Percentiles rank a stretch among this genome's conserved stretches.
phyloP scores from a whole-genome alignment of 2,113 vertebrate species.

The Desmodus rotundus region DNA sequence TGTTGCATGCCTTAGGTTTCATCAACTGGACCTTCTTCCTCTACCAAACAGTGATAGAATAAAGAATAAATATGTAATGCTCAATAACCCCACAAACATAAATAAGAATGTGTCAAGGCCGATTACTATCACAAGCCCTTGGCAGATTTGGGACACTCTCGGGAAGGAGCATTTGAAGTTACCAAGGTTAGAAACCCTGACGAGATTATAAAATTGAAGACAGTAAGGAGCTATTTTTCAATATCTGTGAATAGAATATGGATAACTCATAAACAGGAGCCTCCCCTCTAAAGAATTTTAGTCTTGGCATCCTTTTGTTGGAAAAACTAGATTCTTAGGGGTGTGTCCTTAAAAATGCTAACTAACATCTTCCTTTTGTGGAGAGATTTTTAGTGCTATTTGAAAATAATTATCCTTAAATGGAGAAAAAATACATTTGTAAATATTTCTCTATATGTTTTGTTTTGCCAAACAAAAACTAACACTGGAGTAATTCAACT shows the following conservation, averaged over 20 bases:
- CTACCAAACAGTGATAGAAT: neutral
- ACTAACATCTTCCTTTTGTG: neutral
- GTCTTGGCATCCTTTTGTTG: constrained; percentile 5
- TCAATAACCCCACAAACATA: neutral
- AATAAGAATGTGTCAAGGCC: neutral
- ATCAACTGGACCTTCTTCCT: neutral
- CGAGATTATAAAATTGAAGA: neutral
- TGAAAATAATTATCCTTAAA: constrained; percentile 7
- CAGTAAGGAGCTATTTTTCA: neutral
- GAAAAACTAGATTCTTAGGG: neutral
- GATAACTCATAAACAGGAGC: neutral
- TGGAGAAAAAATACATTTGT: neutral
- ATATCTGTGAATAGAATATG: neutral
- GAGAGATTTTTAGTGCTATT: neutral
- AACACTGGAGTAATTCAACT: neutral
- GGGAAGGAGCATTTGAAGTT: neutral
- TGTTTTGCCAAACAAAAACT: neutral
- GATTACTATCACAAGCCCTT: neutral
- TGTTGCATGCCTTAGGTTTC: neutral
- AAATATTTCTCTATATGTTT: neutral
- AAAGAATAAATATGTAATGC: neutral
- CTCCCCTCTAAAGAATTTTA: constrained; percentile 49
- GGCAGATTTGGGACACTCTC: neutral
- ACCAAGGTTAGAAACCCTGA: neutral
- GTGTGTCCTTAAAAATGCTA: neutral